These are phyloP conservation scores for Poecilia picta DNA, from an alignment of 2,797 vertebrate species.

Conservation along the genomic window DNA sequence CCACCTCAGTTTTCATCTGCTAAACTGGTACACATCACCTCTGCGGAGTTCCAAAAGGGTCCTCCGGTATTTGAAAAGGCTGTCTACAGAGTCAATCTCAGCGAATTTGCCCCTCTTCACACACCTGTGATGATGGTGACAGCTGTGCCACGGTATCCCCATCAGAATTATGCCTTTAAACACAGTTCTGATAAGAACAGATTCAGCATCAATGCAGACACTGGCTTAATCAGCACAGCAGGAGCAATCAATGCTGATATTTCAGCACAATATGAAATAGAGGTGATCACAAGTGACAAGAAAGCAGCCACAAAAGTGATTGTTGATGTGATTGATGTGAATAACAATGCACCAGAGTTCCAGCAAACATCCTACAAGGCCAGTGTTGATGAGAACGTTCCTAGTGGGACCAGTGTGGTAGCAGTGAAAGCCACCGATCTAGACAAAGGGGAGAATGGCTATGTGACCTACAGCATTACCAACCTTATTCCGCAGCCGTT, in stretches of 20 bases:
- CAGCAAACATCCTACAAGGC: constrained; percentile 92
- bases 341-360: constrained; percentile 94
- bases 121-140: constrained; percentile 93
- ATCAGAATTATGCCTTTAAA: constrained; percentile 89
- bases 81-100: constrained; percentile 92
- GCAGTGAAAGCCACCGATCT: constrained; percentile 89
- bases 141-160: constrained; percentile 87
- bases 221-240: constrained; percentile 92
- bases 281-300: constrained; percentile 89
- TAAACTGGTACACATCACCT: constrained; percentile 89
- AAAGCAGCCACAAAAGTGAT: constrained; percentile 89
- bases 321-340: constrained; percentile 88
- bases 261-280: constrained; percentile 86
- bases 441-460: constrained; percentile 94
- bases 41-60: constrained; percentile 88
- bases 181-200: constrained; percentile 83
- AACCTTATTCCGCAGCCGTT: constrained; percentile 92
- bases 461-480: constrained; percentile 95
- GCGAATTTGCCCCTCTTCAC: constrained; percentile 92
- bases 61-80: constrained; percentile 89
- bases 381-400: constrained; percentile 91
- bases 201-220: constrained; percentile 89
- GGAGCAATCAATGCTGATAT: constrained; percentile 86
- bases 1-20: constrained; percentile 92
- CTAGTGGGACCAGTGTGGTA: constrained; percentile 87